Evolutionary conservation across 2,797 vertebrate genomes (phyloP).

Genomic region (Moxostoma hubbsi): DNA sequence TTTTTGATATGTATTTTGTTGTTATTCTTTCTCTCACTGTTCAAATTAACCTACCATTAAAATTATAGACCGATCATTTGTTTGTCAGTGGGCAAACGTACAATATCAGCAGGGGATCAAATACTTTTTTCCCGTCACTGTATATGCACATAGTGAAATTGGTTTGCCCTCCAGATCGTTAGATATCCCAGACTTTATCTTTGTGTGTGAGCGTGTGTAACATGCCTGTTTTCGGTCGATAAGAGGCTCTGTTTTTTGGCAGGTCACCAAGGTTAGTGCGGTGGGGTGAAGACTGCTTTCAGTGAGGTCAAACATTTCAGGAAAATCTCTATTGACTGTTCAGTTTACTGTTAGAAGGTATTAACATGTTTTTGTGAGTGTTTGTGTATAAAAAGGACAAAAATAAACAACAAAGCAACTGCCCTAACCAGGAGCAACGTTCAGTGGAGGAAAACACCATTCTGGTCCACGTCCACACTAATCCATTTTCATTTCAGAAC

Average conservation of each 20-base stretch:
- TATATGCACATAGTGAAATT: neutral
- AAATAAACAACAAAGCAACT: too few relatives aligned
- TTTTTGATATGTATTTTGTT: too few relatives aligned
- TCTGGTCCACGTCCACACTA: too few relatives aligned
- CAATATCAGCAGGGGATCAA: too few relatives aligned
- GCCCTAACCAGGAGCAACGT: too few relatives aligned
- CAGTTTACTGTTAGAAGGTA: neutral
- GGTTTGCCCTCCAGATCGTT: neutral
- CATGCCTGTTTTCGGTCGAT: conserved; percentile 49
- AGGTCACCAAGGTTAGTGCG: conserved; percentile 11
- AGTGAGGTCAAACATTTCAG: conserved; percentile 19
- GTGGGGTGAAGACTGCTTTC: neutral
- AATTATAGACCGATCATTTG: too few relatives aligned
- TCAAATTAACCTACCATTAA: too few relatives aligned
- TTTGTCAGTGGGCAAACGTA: too few relatives aligned
- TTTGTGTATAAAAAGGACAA: neutral
- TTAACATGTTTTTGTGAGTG: neutral
- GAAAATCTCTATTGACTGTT: neutral
- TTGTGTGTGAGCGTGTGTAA: conserved; percentile 15
- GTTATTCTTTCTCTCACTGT: too few relatives aligned
- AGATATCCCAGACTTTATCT: neutral
- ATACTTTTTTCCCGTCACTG: too few relatives aligned
- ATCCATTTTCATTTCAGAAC: too few relatives aligned
- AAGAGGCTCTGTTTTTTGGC: neutral
- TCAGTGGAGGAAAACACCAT: too few relatives aligned